Evolutionary conservation across 2,888 invertebrate genomes (phyloP).

Genomic region (Pimpla rufipes): DNA sequence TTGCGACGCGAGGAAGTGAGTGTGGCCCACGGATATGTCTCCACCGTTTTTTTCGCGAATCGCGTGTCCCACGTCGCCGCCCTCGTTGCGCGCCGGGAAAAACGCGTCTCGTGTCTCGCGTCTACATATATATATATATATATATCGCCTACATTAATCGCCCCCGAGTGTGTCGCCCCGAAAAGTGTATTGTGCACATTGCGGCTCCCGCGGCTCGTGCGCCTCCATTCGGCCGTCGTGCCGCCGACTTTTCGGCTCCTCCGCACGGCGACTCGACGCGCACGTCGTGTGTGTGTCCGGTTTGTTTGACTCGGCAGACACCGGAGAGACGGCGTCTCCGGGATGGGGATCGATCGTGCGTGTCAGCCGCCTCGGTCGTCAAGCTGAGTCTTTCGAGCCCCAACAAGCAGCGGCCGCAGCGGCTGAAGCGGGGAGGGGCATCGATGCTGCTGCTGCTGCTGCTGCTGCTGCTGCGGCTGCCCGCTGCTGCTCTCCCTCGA

Average conservation of each 20-base stretch:
- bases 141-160: background rate
- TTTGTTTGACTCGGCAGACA: constrained; percentile 32
- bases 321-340: constrained; percentile 69
- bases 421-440: constrained; percentile 60
- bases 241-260: background rate
- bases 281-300: constrained; percentile 15
- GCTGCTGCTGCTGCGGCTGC: constrained; percentile 34
- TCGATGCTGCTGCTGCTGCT: constrained; percentile 33
- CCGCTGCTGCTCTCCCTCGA: constrained; percentile 42
- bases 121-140: background rate
- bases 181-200: constrained; percentile 2
- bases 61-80: background rate
- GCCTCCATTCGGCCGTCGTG: constrained; percentile 4
- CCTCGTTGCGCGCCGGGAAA: background rate
- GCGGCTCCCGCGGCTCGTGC: background rate
- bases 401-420: constrained; percentile 2
- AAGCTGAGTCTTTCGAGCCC: constrained; percentile 72
- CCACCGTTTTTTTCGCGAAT: constrained; percentile 32
- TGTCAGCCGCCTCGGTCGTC: constrained; percentile 80
- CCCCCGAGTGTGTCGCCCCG: background rate
- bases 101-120: background rate
- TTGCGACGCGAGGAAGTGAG: constrained; percentile 99
- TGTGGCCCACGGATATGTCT: constrained; percentile 75
- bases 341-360: constrained; percentile 80
- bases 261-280: constrained; percentile 5